Conservation (phyloP, 2,888 invertebrate genomes). For the Catocala sponsa region DNA sequence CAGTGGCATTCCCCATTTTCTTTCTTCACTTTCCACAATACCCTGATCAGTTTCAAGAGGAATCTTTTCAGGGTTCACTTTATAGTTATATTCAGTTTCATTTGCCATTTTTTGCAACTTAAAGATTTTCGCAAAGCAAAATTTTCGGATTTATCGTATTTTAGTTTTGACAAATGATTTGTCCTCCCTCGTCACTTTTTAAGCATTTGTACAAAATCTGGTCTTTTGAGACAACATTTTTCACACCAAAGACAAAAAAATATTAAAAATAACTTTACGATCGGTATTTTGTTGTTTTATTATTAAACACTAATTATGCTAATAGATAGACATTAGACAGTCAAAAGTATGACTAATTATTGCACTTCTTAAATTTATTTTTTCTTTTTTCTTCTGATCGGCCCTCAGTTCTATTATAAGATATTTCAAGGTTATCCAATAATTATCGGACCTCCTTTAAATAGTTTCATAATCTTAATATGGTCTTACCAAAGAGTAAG, state of each 20-base stretch:
- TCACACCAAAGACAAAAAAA: background rate
- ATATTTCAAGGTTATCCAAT: too few species aligned
- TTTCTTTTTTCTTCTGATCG: too few species aligned
- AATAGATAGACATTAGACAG: too few species aligned
- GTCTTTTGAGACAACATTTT: slow-evolving; percentile 25
- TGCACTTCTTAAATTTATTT: too few species aligned
- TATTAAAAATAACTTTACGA: too few species aligned
- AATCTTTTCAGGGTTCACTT: slow-evolving; percentile 78
- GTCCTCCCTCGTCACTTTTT: slow-evolving; percentile 24
- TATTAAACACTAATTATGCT: too few species aligned
- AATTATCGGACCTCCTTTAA: too few species aligned
- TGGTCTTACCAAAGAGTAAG: too few species aligned
- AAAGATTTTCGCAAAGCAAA: slow-evolving; percentile 37
- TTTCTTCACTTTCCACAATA: slow-evolving; percentile 81
- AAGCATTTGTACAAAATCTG: background rate
- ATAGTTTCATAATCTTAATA: too few species aligned
- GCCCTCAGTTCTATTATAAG: too few species aligned
- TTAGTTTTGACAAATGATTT: slow-evolving; percentile 30
- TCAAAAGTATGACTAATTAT: too few species aligned
- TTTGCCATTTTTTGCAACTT: slow-evolving; percentile 63
- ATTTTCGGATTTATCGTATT: slow-evolving; percentile 34
- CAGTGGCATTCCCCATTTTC: slow-evolving; percentile 91
- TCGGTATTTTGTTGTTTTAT: too few species aligned
- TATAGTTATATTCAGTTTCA: slow-evolving; percentile 66
- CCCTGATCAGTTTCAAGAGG: slow-evolving; percentile 84